Percentiles rank a stretch among this genome's conserved stretches.
These are phyloP conservation scores for Osmerus eperlanus DNA, from an alignment of 2,113 vertebrate genomes.

Conservation along the genomic window DNA sequence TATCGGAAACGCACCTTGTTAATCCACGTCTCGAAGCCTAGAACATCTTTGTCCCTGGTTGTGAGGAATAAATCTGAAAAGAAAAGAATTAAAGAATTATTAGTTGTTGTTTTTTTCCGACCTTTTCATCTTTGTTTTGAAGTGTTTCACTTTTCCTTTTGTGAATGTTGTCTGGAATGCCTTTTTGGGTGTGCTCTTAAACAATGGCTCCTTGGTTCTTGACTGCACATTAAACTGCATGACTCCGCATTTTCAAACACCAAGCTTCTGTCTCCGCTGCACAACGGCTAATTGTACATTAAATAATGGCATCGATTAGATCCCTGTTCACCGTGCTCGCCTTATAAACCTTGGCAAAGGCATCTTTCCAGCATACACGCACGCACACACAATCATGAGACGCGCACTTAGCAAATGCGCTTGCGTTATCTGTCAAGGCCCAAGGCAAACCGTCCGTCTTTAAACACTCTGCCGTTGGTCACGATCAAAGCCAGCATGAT, in stretches of 20 bases:
- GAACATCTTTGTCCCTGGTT: not conserved
- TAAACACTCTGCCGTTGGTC: conserved; percentile 5
- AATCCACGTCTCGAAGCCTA: conserved; percentile 61
- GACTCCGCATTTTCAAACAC: not conserved
- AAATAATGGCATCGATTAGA: conserved; percentile 58
- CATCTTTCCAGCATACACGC: no score
- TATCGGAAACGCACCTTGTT: conserved; percentile 53
- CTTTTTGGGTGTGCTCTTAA: no score
- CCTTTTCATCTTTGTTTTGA: no score
- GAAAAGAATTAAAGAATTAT: no score
- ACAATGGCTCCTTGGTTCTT: no score
- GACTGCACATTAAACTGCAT: not conserved
- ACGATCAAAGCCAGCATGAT: conserved; percentile 15
- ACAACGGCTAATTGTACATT: conserved; percentile 48
- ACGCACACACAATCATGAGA: not conserved
- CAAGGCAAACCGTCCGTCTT: no score
- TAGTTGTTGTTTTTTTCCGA: no score
- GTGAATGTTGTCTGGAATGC: no score
- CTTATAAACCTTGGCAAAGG: conserved; percentile 21
- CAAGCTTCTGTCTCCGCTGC: not conserved
- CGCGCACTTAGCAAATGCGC: not conserved
- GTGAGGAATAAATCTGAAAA: conserved; percentile 67
- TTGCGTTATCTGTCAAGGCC: no score
- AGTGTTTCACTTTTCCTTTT: no score
- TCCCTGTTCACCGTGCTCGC: conserved; percentile 11